These are phyloP conservation scores for Pyrgilauda ruficollis DNA, from an alignment of 2,113 vertebrate genomes.

Conservation along the genomic window DNA sequence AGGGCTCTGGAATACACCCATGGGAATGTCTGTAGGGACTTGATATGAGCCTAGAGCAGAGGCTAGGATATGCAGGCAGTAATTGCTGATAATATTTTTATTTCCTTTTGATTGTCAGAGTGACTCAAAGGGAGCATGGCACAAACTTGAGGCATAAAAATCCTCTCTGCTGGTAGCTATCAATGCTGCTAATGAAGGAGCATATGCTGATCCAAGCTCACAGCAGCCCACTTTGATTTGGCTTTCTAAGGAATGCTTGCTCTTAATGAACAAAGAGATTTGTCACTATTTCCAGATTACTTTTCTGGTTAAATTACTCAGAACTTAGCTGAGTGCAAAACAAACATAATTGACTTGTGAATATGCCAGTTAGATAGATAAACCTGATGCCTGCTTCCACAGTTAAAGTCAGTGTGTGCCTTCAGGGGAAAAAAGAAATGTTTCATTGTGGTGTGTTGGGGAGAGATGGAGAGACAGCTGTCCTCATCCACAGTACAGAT, in stretches of 20 bases:
- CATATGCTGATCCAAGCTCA: background rate
- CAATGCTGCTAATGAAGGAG: background rate
- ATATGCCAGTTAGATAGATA: background rate
- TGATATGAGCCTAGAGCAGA: background rate
- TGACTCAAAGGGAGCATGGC: background rate
- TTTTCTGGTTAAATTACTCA: slow-evolving; percentile 3
- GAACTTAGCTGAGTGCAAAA: background rate
- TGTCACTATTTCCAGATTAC: background rate
- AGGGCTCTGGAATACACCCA: background rate
- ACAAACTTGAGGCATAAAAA: background rate
- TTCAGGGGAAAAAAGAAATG: too few species aligned
- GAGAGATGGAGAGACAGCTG: background rate
- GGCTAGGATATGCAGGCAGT: background rate
- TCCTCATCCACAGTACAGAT: background rate
- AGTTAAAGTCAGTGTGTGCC: background rate
- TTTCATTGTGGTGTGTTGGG: background rate
- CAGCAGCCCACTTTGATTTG: background rate
- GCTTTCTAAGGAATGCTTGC: background rate
- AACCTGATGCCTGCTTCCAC: background rate
- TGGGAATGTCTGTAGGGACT: background rate
- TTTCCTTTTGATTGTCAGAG: background rate
- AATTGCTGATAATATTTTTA: background rate
- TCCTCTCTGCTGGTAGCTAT: background rate
- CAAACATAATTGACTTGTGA: background rate
- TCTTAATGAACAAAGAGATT: background rate